A percentile compares a stretch with the other conserved stretches of the same genome.
These are phyloP conservation scores for Serripes groenlandicus DNA, from an alignment of 2,888 invertebrate genomes.

Conservation along the genomic window DNA sequence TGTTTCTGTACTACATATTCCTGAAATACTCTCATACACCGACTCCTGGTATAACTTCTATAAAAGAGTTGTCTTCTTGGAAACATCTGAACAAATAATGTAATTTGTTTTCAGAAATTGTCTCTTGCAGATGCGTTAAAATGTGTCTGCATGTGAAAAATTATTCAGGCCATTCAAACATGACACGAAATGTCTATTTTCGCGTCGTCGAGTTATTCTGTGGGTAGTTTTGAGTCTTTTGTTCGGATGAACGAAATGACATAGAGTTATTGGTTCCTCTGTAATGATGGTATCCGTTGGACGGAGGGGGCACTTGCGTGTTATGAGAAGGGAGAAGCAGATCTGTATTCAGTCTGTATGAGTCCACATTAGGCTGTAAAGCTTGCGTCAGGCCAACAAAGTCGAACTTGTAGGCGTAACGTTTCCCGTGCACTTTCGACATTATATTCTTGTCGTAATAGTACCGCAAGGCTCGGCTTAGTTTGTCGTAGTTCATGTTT, in stretches of 20 bases:
- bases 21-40: no score
- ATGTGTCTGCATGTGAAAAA: no score
- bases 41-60: no score
- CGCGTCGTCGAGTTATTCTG: neutral
- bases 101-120: no score
- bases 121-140: no score
- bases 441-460: slow-evolving; percentile 99
- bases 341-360: slow-evolving; percentile 96
- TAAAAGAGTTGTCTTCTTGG: no score
- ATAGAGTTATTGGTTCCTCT: neutral
- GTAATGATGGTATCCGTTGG: neutral
- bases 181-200: no score
- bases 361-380: slow-evolving; percentile 91
- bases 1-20: no score
- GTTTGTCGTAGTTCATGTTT: slow-evolving; percentile 99
- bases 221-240: neutral
- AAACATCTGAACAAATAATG: no score
- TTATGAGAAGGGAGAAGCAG: slow-evolving; percentile 92
- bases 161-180: no score
- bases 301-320: neutral
- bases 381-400: slow-evolving; percentile 95
- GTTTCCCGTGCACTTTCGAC: slow-evolving; percentile 98
- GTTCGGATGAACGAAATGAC: neutral
- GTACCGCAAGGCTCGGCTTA: slow-evolving; percentile 96
- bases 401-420: slow-evolving; percentile 97